Evolutionary conservation across 2,113 vertebrate genomes (phyloP).

Genomic region (Corythaixoides concolor): DNA sequence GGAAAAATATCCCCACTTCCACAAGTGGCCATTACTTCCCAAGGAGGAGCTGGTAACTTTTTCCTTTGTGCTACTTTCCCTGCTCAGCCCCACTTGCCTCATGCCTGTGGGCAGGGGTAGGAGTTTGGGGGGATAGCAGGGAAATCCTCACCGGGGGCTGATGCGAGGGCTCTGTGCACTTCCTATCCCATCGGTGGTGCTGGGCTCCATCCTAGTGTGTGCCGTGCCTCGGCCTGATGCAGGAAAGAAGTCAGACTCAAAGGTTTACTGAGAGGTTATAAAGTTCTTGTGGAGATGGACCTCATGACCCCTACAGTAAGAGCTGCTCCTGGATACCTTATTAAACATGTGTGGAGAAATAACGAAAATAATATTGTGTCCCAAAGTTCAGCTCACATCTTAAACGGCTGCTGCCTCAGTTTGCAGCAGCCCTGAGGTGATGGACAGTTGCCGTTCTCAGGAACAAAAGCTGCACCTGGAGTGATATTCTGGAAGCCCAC

Average conservation of each 20-base stretch:
- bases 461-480: no score
- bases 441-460: no score
- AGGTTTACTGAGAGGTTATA: neutral
- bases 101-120: neutral
- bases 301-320: neutral
- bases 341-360: no score
- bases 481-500: no score
- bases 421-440: no score
- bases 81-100: neutral
- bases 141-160: neutral
- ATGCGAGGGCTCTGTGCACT: fast-evolving
- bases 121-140: neutral
- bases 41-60: neutral
- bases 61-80: fast-evolving
- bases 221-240: fast-evolving
- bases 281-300: neutral
- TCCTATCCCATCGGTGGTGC: neutral
- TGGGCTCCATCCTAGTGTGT: neutral
- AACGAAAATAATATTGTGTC: no score
- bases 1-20: neutral
- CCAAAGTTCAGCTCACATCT: no score
- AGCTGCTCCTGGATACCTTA: neutral
- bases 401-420: no score
- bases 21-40: neutral
- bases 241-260: neutral